Conservation (phyloP, 2,113 vertebrate genomes). For the Pongo pygmaeus region DNA sequence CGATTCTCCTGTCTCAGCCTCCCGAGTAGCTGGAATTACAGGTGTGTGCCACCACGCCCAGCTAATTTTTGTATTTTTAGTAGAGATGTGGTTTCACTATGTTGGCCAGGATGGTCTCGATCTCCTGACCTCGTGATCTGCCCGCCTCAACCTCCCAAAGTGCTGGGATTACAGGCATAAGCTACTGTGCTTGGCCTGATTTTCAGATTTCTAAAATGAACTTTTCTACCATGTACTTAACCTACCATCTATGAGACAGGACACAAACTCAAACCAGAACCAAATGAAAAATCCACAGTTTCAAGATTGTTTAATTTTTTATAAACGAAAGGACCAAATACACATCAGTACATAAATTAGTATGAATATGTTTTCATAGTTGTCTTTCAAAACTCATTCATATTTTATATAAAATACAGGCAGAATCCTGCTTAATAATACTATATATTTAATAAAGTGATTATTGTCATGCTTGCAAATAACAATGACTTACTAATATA, state of each 20-base stretch:
- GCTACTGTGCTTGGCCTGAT: not conserved
- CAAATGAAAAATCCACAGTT: not conserved
- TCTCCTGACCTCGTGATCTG: too few relatives aligned
- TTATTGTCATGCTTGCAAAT: not conserved
- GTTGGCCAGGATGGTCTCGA: too few relatives aligned
- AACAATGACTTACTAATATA: not conserved
- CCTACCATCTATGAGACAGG: not conserved
- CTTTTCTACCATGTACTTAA: not conserved
- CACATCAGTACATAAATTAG: not conserved
- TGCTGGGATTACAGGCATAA: too few relatives aligned
- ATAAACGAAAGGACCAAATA: not conserved
- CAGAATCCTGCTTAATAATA: not conserved
- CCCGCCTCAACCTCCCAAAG: too few relatives aligned
- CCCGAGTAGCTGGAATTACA: too few relatives aligned
- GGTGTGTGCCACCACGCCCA: rapidly evolving
- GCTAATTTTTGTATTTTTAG: too few relatives aligned
- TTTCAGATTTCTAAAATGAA: not conserved
- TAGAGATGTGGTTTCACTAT: too few relatives aligned
- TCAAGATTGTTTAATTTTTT: not conserved
- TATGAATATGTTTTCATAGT: not conserved
- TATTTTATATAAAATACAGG: conserved; percentile 21
- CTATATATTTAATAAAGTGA: not conserved
- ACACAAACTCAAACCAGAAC: not conserved
- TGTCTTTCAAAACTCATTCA: not conserved
- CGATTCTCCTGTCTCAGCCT: too few relatives aligned